A percentile compares a stretch with the other conserved stretches of the same genome.
phyloP scores from a whole-genome alignment of 2,113 vertebrate species.

The Pelusios castaneus region DNA sequence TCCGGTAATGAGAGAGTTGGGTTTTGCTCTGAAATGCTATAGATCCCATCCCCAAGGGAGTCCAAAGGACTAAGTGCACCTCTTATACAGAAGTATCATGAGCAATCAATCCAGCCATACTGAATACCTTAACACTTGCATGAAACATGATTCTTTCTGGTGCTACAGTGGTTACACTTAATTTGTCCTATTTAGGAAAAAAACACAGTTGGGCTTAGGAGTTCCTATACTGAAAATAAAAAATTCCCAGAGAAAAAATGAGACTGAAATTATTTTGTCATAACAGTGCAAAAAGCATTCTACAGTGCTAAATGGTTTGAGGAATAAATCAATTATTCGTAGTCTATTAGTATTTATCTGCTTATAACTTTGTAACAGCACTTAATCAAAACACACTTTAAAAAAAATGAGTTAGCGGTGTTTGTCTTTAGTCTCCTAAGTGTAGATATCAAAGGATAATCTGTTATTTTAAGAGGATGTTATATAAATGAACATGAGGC shows the following conservation, averaged over 20 bases:
- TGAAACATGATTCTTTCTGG: not conserved
- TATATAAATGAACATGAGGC: slow-evolving; percentile 50
- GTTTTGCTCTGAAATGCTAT: too few species aligned
- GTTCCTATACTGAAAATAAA: not conserved
- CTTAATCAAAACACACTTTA: slow-evolving; percentile 43
- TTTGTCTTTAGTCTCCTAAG: slow-evolving; percentile 34
- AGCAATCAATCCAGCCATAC: not conserved
- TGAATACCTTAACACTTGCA: not conserved
- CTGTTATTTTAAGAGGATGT: slow-evolving; percentile 62
- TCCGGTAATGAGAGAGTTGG: too few species aligned
- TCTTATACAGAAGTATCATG: not conserved
- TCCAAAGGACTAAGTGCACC: fast-evolving
- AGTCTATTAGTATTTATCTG: not conserved
- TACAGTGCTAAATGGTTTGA: slow-evolving; percentile 27
- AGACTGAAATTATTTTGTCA: not conserved
- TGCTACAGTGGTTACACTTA: not conserved
- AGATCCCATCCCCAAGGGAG: too few species aligned
- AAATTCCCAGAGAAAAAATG: not conserved
- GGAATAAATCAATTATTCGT: slow-evolving; percentile 14
- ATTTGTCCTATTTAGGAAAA: not conserved
- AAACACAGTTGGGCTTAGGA: not conserved
- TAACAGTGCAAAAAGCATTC: not conserved
- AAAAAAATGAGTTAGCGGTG: slow-evolving; percentile 25
- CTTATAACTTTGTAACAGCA: slow-evolving; percentile 41
- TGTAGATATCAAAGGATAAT: slow-evolving; percentile 28